Evolutionary conservation across 64 coral and sea anemone genomes (phyloP), one percentile per base, ranked within the genome.

Genomic region (Stichodactyla helianthus): DNA sequence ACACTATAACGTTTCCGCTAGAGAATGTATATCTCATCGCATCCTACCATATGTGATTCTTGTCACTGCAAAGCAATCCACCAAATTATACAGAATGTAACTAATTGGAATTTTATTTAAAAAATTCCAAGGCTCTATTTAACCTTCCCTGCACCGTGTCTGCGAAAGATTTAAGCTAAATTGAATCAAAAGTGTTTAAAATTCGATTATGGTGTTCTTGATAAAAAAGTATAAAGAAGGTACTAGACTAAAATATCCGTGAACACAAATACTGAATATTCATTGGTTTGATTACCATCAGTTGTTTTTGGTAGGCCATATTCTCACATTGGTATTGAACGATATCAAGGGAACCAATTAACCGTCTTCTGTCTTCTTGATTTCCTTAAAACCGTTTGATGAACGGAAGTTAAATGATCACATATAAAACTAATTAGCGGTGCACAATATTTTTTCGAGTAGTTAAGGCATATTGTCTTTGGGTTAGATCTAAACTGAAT

Each of bases 311-410:
- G 63, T 68, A 7, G 63, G n/a, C 63, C 18, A 22, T 68, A 17
- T 68, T 20, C 19, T 8, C 8, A 60, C 4, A 15, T 17, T 60
- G 18, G 13, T 17, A 13, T 60, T 60, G 14, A 60, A 68, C 63
- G 63, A 68, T 68, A 26, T 68, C 63, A 68, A 68, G 63, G 63
- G 19, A 6, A 68, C 63, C 63, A 68, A 68, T 68, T 68, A 68
- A 68, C 63, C 63, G 20, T 68, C 18, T 68, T 6, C 5, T 6
- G 63, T 68, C 19, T 68, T 58, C 8, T 20, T 68, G 63, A 68
- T 68, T 68, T 23, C 19, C 19, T 22, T 68, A 20, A 68, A n/a
- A 68, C n/a, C n/a, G 6, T 20, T 20, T 9, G 18, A 7, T 22
- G 63, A 68, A 26, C 63, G 63, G 19, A 68, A 68, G 63, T 4